Conservation (phyloP, 2,888 invertebrate genomes). For the Pristionchus exspectatus region DNA sequence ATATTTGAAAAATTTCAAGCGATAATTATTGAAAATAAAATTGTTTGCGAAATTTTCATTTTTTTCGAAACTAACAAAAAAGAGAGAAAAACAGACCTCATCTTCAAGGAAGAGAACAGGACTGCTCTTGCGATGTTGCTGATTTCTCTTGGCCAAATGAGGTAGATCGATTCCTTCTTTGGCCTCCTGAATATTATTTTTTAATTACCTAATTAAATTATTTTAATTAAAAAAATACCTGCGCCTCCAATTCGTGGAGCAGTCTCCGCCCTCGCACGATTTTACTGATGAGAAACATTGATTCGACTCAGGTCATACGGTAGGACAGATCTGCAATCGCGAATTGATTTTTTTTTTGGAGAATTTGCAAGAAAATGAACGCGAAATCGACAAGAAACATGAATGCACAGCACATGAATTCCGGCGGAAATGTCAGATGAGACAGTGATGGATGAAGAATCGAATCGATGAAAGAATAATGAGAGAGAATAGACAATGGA, state of each 20-base stretch:
- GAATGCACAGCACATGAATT: neutral
- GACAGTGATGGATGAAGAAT: neutral
- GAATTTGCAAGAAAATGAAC: neutral
- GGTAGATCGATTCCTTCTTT: conserved; percentile 43
- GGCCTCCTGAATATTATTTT: conserved; percentile 25
- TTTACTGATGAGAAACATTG: conserved; percentile 77
- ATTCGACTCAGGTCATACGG: neutral
- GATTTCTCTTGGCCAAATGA: neutral
- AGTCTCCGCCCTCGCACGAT: conserved; percentile 77
- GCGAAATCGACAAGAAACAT: neutral
- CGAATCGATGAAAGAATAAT: neutral
- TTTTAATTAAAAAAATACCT: conserved; percentile 56
- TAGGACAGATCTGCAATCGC: neutral
- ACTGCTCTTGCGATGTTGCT: conserved; percentile 39
- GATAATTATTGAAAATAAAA: neutral
- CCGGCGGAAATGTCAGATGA: neutral
- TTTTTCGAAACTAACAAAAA: neutral
- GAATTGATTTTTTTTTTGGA: neutral
- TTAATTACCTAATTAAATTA: neutral
- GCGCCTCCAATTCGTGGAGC: conserved; percentile 76
- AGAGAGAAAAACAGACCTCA: neutral
- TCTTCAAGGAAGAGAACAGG: conserved; percentile 28
- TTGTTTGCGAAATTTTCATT: neutral
- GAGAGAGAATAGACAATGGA: neutral
- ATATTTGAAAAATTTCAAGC: neutral